These are phyloP conservation scores for Globia sparganii DNA, from an alignment of 2,888 invertebrate species.

Conservation along the genomic window DNA sequence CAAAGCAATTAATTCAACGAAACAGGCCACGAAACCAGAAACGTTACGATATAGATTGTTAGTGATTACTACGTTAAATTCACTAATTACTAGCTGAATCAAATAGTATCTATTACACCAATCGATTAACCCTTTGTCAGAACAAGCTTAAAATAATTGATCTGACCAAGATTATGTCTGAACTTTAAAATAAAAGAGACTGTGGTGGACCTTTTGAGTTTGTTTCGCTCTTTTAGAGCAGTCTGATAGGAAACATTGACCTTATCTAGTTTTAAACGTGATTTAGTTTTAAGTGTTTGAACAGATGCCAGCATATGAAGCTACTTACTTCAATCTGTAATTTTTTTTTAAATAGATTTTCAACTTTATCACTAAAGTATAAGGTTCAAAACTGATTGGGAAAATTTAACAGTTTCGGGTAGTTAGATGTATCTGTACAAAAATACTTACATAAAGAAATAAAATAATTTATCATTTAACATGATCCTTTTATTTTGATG, in stretches of 20 bases:
- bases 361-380: too few species aligned
- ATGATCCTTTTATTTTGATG: not conserved
- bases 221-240: not conserved
- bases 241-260: not conserved
- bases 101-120: conserved; percentile 22
- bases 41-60: conserved; percentile 18
- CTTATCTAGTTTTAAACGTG: not conserved
- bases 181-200: not conserved
- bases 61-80: conserved; percentile 25
- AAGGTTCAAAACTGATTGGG: too few species aligned
- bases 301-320: too few species aligned
- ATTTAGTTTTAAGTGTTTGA: not conserved
- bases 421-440: too few species aligned
- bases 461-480: not conserved
- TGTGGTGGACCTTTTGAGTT: not conserved
- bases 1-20: conserved; percentile 33
- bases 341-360: too few species aligned
- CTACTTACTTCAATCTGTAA: too few species aligned
- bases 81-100: conserved; percentile 24
- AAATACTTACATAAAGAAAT: not conserved
- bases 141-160: not conserved
- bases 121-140: not conserved
- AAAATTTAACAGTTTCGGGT: too few species aligned
- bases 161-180: not conserved
- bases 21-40: conserved; percentile 8